Evolutionary conservation across 2,113 vertebrate species (phyloP).

Genomic region (Halcyon malimbica): DNA sequence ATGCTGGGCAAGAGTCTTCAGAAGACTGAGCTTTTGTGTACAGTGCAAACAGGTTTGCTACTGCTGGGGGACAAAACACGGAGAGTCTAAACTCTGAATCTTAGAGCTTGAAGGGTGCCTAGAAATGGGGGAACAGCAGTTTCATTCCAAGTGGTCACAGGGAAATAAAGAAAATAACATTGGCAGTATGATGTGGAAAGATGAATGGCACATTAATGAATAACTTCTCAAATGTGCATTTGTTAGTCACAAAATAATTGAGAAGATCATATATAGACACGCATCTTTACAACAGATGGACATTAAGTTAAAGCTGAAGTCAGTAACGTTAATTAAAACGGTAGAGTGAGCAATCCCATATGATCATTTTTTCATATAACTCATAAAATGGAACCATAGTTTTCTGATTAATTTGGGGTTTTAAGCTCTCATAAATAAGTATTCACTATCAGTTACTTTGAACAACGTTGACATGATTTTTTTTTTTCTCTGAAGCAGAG

Average conservation of each 20-base stretch:
- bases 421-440: background rate
- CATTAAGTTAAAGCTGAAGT: conserved; percentile 23
- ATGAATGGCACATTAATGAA: conserved; percentile 12
- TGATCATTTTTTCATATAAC: conserved; percentile 15
- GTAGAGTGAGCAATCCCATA: conserved; percentile 41
- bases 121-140: background rate
- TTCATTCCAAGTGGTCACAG: background rate
- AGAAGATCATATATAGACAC: background rate
- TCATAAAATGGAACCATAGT: background rate
- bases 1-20: background rate
- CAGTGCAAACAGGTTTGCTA: background rate
- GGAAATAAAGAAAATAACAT: background rate
- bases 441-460: background rate
- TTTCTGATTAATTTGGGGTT: background rate
- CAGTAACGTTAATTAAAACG: conserved; percentile 47
- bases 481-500: background rate
- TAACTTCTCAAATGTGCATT: conserved; percentile 33
- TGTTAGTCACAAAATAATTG: conserved; percentile 10
- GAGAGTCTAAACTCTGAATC: background rate
- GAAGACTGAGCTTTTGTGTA: background rate
- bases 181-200: background rate
- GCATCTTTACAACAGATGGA: conserved; percentile 41
- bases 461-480: background rate
- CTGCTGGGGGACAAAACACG: background rate
- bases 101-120: background rate